Conservation (phyloP, 2,888 invertebrate species). For the Colletes collaris region DNA sequence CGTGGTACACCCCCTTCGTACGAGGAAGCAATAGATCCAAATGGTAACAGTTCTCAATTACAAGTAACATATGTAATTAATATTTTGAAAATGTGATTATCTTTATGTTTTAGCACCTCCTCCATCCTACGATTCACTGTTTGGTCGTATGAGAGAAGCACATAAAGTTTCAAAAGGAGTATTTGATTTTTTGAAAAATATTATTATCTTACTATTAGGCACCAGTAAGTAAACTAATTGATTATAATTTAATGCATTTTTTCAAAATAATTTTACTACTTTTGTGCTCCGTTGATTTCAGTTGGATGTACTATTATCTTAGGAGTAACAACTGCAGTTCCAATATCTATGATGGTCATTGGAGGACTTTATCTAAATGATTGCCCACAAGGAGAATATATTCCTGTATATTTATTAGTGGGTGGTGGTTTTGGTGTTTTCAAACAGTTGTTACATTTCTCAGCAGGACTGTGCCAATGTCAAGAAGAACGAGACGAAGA, state of each 20-base stretch:
- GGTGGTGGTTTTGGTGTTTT: conserved; percentile 87
- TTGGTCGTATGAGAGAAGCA: conserved; percentile 86
- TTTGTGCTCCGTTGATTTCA: conserved; percentile 76
- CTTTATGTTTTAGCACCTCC: conserved; percentile 84
- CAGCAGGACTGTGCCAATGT: conserved; percentile 84
- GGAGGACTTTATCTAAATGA: conserved; percentile 87
- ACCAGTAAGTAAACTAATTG: conserved; percentile 84
- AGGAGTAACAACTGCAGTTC: conserved; percentile 86
- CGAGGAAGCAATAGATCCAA: conserved; percentile 86
- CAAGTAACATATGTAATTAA: too few relatives aligned
- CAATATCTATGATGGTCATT: conserved; percentile 88
- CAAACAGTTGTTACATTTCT: conserved; percentile 86
- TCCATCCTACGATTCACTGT: conserved; percentile 88
- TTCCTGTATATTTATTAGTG: conserved; percentile 88
- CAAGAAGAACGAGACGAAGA: conserved; percentile 85
- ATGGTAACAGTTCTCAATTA: conserved; percentile 81
- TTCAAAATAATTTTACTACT: not conserved
- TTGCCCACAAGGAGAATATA: conserved; percentile 87
- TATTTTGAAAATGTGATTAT: not conserved
- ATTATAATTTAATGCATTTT: conserved; percentile 1
- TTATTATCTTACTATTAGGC: conserved; percentile 85
- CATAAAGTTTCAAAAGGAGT: conserved; percentile 86
- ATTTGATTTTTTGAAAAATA: conserved; percentile 86
- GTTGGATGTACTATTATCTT: conserved; percentile 88
- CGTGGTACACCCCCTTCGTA: conserved; percentile 86